Percentiles rank a stretch among this genome's conserved stretches.
These are phyloP conservation scores for Muntiacus muntjak DNA, from an alignment of 2,113 vertebrate species.

Conservation along the genomic window DNA sequence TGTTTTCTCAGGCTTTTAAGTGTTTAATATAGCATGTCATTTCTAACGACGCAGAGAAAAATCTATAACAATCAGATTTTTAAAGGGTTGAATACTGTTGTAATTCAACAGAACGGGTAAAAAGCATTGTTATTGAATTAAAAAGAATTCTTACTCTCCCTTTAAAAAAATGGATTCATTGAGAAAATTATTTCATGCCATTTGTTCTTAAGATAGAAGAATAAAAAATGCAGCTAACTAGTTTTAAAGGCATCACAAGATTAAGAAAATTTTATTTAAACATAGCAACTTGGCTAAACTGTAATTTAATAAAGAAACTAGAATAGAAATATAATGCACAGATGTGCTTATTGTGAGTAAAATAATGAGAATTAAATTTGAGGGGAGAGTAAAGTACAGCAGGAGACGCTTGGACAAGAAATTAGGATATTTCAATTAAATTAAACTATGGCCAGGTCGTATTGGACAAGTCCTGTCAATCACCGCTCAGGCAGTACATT, in stretches of 20 bases:
- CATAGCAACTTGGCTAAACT: not conserved
- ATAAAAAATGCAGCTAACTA: not conserved
- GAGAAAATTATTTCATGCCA: not conserved
- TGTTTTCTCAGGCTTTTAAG: not conserved
- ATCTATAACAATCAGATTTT: not conserved
- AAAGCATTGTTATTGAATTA: not conserved
- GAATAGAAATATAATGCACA: not conserved
- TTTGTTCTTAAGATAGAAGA: not conserved
- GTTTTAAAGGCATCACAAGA: not conserved
- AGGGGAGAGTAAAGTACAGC: too few species aligned
- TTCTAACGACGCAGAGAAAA: not conserved
- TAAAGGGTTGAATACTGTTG: not conserved
- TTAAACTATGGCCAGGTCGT: not conserved
- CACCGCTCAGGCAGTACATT: not conserved
- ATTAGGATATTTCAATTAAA: accelerated
- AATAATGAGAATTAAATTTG: not conserved
- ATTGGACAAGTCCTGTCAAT: accelerated
- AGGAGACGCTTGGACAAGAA: not conserved
- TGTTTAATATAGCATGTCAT: not conserved
- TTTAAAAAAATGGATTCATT: not conserved
- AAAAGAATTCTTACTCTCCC: not conserved
- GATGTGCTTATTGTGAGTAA: not conserved
- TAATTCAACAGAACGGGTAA: conserved; percentile 11
- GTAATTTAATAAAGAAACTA: not conserved
- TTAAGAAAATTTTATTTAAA: not conserved